Evolutionary conservation across 2,888 invertebrate species (phyloP).

Genomic region (Steromphala cineraria): DNA sequence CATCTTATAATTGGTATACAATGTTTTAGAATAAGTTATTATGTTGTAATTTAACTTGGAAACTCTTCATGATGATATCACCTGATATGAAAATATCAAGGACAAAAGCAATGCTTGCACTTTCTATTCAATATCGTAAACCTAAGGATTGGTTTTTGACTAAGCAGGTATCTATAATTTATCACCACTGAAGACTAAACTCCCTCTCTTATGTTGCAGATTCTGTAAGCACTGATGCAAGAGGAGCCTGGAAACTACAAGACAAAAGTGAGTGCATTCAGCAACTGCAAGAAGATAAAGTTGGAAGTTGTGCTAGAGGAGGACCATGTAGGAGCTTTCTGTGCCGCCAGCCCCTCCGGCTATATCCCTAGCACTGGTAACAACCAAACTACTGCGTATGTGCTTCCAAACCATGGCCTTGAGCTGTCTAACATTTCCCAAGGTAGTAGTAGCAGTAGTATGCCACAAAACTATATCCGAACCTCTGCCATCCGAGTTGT

Average conservation of each 20-base stretch:
- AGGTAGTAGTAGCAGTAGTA: constrained; percentile 5
- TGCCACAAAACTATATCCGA: constrained; percentile 16
- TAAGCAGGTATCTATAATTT: no score
- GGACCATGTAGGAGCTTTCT: constrained; percentile 60
- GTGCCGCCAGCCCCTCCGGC: constrained; percentile 35
- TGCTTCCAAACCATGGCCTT: constrained; percentile 46
- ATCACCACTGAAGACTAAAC: no score
- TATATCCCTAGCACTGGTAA: constrained; percentile 37
- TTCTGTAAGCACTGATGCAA: constrained; percentile 65
- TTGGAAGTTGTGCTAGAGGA: constrained; percentile 56
- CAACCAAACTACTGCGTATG: constrained; percentile 39
- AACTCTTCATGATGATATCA: no score
- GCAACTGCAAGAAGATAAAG: constrained; percentile 68
- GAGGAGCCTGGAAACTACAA: constrained; percentile 60
- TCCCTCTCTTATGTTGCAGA: constrained; percentile 35
- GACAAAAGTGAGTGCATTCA: constrained; percentile 62
- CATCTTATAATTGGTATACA: no score
- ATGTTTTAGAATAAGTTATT: no score
- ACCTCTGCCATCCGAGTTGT: constrained; percentile 28
- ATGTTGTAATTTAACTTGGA: no score
- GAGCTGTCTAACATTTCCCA: constrained; percentile 29
- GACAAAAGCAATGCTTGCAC: no score
- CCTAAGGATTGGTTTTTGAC: no score
- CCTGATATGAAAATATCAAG: no score
- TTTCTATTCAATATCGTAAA: no score